phyloP scores from a whole-genome alignment of 2,888 invertebrate species.

The Andricus quercusramuli region DNA sequence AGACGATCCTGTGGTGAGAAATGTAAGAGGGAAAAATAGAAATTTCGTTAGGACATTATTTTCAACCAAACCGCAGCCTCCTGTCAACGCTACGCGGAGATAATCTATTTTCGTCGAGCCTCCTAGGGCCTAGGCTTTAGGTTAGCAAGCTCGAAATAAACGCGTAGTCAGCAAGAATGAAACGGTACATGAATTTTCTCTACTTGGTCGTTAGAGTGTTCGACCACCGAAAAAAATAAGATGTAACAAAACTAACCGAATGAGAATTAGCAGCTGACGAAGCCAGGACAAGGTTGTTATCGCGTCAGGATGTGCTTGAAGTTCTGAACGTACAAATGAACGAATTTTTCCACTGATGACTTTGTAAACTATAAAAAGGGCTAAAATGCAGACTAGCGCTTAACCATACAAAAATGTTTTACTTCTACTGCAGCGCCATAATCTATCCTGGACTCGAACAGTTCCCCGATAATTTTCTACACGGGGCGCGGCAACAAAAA shows the following conservation, averaged over 20 bases:
- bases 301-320: neutral
- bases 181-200: slow-evolving; percentile 36
- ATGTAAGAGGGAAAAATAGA: no score
- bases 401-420: no score
- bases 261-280: slow-evolving; percentile 23
- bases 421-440: no score
- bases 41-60: no score
- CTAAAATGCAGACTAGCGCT: no score
- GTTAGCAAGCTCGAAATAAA: slow-evolving; percentile 57
- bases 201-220: slow-evolving; percentile 20
- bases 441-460: no score
- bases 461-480: no score
- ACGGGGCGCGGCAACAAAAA: neutral
- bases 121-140: slow-evolving; percentile 34
- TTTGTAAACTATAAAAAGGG: no score
- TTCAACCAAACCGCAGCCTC: no score
- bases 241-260: slow-evolving; percentile 1
- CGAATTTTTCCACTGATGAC: no score
- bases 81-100: slow-evolving; percentile 15
- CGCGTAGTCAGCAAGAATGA: slow-evolving; percentile 40
- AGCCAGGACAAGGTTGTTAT: slow-evolving; percentile 34
- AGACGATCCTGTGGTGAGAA: no score
- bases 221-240: neutral
- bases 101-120: slow-evolving; percentile 65
- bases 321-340: no score